phyloP scores from a whole-genome alignment of 2,797 vertebrate species.

The Cygnus olor region DNA sequence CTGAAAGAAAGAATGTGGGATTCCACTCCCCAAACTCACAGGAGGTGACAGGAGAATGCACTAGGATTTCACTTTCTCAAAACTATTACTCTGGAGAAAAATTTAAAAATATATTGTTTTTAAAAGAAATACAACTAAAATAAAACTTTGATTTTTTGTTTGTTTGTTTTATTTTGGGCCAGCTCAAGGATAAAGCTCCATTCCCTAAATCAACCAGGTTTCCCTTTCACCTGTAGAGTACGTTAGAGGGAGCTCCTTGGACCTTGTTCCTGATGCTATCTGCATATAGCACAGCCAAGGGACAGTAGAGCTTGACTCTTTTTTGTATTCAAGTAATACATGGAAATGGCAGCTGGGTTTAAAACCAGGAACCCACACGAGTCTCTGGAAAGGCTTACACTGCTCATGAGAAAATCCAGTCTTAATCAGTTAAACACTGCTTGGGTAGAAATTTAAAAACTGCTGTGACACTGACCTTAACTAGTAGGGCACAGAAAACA shows the following conservation, averaged over 20 bases:
- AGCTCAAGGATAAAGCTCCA: background rate
- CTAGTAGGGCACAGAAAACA: background rate
- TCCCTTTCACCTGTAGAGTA: background rate
- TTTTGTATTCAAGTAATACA: background rate
- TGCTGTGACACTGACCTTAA: background rate
- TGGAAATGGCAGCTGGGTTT: background rate
- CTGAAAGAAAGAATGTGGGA: background rate
- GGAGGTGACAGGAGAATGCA: background rate
- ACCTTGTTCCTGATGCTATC: background rate
- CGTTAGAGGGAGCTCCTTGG: background rate
- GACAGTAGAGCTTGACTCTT: background rate
- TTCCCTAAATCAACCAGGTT: background rate
- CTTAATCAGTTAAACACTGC: background rate
- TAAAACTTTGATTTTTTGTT: background rate
- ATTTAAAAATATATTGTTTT: background rate
- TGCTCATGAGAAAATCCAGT: background rate
- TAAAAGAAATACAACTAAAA: background rate
- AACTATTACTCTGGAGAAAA: background rate
- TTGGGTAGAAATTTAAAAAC: background rate
- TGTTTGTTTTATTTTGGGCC: background rate
- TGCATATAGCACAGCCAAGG: background rate
- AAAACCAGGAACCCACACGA: background rate
- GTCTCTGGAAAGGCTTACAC: background rate
- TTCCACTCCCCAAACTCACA: background rate
- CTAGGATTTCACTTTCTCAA: background rate